Percentiles rank a stretch among this genome's conserved stretches.
Conservation (phyloP, 2,888 invertebrate genomes). For the Brachyptera putata region DNA sequence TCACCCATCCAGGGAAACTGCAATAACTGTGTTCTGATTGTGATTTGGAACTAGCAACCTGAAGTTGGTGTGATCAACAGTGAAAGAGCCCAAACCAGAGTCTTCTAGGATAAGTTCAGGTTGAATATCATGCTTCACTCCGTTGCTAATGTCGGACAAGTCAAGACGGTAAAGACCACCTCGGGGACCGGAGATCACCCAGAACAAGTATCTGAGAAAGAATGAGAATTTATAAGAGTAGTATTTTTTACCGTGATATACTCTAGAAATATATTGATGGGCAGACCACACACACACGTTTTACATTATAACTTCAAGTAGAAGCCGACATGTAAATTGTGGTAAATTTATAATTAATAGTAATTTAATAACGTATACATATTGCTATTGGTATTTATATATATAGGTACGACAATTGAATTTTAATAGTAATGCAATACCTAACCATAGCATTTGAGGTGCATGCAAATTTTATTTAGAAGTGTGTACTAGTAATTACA, state of each 20-base stretch:
- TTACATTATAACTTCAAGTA: too few species aligned
- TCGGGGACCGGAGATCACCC: slow-evolving; percentile 55
- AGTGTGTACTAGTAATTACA: too few species aligned
- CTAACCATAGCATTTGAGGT: too few species aligned
- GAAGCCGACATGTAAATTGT: too few species aligned
- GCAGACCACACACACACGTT: too few species aligned
- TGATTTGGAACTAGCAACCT: slow-evolving; percentile 72
- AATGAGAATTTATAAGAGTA: too few species aligned
- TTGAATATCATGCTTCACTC: slow-evolving; percentile 63
- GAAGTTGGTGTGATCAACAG: slow-evolving; percentile 77
- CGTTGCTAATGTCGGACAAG: slow-evolving; percentile 70
- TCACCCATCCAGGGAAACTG: slow-evolving; percentile 79
- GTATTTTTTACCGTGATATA: neutral
- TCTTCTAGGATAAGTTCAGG: slow-evolving; percentile 63
- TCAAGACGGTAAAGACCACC: slow-evolving; percentile 73
- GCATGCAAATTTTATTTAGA: too few species aligned
- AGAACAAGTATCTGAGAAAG: slow-evolving; percentile 75
- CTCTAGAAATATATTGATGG: neutral
- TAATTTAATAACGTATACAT: too few species aligned
- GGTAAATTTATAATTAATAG: too few species aligned
- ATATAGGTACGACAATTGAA: too few species aligned
- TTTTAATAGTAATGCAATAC: too few species aligned
- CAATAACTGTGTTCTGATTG: slow-evolving; percentile 69
- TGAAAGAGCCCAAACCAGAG: slow-evolving; percentile 70
- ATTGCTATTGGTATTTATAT: too few species aligned